A percentile compares a stretch with the other conserved stretches of the same genome.
These are phyloP conservation scores for Rhamphomyia laevipes DNA, from an alignment of 2,888 invertebrate genomes.

Conservation along the genomic window DNA sequence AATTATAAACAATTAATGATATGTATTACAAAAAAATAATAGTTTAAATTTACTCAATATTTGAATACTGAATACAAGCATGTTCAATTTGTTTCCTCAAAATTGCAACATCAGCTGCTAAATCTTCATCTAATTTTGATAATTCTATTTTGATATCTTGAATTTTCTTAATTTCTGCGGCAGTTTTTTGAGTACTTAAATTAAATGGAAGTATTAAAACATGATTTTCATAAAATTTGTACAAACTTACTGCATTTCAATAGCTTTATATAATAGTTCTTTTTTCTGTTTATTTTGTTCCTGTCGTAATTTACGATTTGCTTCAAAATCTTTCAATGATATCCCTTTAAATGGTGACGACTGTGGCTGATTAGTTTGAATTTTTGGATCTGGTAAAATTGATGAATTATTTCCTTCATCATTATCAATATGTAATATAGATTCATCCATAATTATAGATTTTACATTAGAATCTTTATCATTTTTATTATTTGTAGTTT, in stretches of 20 bases:
- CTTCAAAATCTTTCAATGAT: conserved; percentile 54
- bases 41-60: conserved; percentile 53
- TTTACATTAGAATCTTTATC: background rate
- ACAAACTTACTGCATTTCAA: conserved; percentile 53
- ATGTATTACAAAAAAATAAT: background rate
- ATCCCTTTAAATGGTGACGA: conserved; percentile 39
- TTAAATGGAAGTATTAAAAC: background rate
- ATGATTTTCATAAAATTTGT: background rate
- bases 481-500: background rate
- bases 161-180: conserved; percentile 52
- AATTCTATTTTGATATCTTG: conserved; percentile 52
- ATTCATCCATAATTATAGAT: conserved; percentile 5
- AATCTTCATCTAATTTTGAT: conserved; percentile 49
- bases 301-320: conserved; percentile 61
- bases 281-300: conserved; percentile 69
- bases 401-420: conserved; percentile 21
- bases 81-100: conserved; percentile 65
- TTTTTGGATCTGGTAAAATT: conserved; percentile 19
- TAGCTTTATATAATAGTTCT: conserved; percentile 57
- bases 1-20: conserved; percentile 11
- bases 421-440: conserved; percentile 11
- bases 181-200: conserved; percentile 57
- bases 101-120: conserved; percentile 64
- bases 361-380: conserved; percentile 14
- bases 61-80: conserved; percentile 57